A percentile compares a stretch with the other conserved stretches of the same genome.
Evolutionary conservation across 2,888 invertebrate genomes (phyloP).

Genomic region (Aphidius colemani): DNA sequence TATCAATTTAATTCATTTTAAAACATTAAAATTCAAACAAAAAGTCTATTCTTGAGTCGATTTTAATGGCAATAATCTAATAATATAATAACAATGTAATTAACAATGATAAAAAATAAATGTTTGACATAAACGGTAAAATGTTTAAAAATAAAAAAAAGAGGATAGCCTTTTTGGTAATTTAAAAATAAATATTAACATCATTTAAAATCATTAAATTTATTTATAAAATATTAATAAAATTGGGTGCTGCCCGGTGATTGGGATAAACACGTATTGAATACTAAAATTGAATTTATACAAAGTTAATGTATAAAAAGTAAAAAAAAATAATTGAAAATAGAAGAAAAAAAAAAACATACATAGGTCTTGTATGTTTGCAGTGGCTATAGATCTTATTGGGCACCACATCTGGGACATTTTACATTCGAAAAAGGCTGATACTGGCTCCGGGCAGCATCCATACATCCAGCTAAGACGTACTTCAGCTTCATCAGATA

Average conservation of each 20-base stretch:
- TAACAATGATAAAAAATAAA: not conserved
- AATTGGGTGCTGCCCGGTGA: constrained; percentile 58
- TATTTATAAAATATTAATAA: constrained; percentile 26
- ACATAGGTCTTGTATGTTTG: constrained; percentile 65
- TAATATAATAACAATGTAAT: not conserved
- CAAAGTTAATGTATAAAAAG: constrained; percentile 6
- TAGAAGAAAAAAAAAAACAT: not conserved
- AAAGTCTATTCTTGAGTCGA: not conserved
- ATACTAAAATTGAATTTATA: constrained; percentile 20
- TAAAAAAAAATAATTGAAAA: constrained; percentile 8
- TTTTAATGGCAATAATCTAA: not conserved
- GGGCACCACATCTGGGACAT: constrained; percentile 99
- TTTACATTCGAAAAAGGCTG: constrained; percentile 69
- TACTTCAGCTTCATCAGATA: constrained; percentile 58
- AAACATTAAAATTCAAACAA: not conserved
- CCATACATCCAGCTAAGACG: constrained; percentile 58
- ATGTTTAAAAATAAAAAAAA: too few species aligned
- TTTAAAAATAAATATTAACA: constrained; percentile 4
- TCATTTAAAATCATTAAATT: constrained; percentile 14
- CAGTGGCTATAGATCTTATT: constrained; percentile 99
- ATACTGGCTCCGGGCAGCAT: constrained; percentile 61
- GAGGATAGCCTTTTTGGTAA: too few species aligned
- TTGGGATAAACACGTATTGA: constrained; percentile 18
- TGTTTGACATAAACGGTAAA: too few species aligned
- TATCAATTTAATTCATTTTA: too few species aligned